Percentiles rank a stretch among this genome's conserved stretches.
phyloP scores from a whole-genome alignment of 2,113 vertebrate species.

The Geococcyx californianus region DNA sequence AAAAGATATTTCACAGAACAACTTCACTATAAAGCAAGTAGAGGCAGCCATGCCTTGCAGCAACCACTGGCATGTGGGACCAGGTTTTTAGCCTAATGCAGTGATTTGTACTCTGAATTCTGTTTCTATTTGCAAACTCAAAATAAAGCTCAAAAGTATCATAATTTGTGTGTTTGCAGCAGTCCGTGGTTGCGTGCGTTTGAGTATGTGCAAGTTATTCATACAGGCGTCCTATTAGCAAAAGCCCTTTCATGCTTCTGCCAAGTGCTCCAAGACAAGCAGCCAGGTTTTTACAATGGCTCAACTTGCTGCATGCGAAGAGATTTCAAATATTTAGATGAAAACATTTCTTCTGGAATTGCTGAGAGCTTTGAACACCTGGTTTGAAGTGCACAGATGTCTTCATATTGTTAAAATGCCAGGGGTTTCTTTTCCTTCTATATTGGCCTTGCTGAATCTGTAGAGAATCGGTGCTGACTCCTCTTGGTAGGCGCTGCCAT shows the following conservation, averaged over 20 bases:
- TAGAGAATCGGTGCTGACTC: background rate
- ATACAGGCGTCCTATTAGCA: background rate
- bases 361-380: background rate
- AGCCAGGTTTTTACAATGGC: background rate
- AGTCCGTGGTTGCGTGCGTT: background rate
- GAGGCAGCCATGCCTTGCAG: background rate
- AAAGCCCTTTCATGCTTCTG: background rate
- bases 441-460: background rate
- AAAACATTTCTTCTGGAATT: background rate
- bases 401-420: background rate
- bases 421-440: background rate
- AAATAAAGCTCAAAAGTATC: background rate
- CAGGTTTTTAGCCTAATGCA: background rate
- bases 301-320: background rate
- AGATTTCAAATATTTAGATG: background rate
- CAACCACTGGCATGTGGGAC: background rate
- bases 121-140: background rate
- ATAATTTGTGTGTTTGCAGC: background rate
- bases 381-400: background rate
- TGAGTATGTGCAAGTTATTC: background rate
- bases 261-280: background rate
- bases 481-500: background rate
- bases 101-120: background rate
- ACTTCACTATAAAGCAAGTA: background rate
- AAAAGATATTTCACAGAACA: background rate